Conservation (phyloP, 64 coral and sea anemone species). For the Astreopora myriophthalma region DNA sequence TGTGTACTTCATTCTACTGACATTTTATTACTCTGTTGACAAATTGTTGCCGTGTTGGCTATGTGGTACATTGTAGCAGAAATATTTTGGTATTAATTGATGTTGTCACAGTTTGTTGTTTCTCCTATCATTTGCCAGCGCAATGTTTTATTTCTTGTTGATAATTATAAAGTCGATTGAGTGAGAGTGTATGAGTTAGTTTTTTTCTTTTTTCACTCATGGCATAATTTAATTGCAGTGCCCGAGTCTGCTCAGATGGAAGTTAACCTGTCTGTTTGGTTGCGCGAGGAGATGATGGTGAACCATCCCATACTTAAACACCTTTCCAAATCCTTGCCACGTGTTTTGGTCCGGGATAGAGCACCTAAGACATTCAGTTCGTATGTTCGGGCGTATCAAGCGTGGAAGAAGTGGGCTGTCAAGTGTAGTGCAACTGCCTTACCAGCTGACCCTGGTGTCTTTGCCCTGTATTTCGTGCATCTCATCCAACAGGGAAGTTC, state of each 20-base stretch:
- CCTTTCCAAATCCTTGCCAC: neutral
- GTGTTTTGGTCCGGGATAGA: constrained; percentile 23
- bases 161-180: neutral
- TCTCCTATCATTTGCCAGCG: neutral
- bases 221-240: neutral
- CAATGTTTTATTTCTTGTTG: neutral
- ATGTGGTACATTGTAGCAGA: too few relatives aligned
- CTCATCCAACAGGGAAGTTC: constrained; percentile 48
- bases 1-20: too few relatives aligned
- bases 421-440: neutral
- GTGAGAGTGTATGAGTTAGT: neutral
- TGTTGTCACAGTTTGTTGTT: too few relatives aligned
- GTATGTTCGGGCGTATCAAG: neutral
- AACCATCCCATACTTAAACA: neutral
- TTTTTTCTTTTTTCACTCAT: neutral
- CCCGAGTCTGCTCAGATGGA: neutral
- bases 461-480: constrained; percentile 52
- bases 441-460: neutral
- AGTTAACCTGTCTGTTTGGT: neutral
- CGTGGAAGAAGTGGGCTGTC: constrained; percentile 23
- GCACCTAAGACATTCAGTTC: constrained; percentile 34
- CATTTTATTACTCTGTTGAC: neutral
- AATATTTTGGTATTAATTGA: too few relatives aligned
- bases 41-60: neutral
- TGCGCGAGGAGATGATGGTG: neutral